phyloP scores from a whole-genome alignment of 2,797 vertebrate genomes.

The Phoxinus dragarum region DNA sequence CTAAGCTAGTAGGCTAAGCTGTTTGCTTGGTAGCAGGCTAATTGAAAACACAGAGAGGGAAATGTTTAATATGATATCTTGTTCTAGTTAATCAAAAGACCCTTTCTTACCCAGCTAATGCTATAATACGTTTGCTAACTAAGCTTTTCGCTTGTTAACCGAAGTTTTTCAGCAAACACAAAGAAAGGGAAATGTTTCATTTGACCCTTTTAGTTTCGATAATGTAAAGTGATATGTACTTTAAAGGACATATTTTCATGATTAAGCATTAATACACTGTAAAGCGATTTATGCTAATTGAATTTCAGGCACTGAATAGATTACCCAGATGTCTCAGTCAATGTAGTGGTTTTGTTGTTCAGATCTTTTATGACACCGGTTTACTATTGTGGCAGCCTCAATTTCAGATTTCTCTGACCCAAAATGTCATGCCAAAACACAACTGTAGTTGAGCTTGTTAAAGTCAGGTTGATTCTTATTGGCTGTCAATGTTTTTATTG shows the following conservation, averaged over 20 bases:
- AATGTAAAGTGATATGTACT: background rate
- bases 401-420: background rate
- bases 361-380: background rate
- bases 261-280: background rate
- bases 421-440: background rate
- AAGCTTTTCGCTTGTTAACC: background rate
- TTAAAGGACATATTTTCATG: background rate
- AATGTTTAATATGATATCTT: background rate
- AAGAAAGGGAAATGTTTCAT: background rate
- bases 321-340: background rate
- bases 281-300: background rate
- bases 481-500: background rate
- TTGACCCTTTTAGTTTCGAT: background rate
- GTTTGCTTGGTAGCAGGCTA: background rate
- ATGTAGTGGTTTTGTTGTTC: background rate
- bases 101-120: background rate
- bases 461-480: background rate
- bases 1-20: background rate
- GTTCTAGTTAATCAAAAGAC: background rate
- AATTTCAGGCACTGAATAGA: background rate
- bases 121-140: background rate
- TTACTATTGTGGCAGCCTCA: background rate
- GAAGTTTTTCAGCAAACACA: background rate
- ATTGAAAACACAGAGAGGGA: background rate
- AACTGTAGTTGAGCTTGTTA: background rate